Base-by-base conservation (phyloP, 2,888 invertebrate species). In the Trissolcus brochymenae region DNA sequence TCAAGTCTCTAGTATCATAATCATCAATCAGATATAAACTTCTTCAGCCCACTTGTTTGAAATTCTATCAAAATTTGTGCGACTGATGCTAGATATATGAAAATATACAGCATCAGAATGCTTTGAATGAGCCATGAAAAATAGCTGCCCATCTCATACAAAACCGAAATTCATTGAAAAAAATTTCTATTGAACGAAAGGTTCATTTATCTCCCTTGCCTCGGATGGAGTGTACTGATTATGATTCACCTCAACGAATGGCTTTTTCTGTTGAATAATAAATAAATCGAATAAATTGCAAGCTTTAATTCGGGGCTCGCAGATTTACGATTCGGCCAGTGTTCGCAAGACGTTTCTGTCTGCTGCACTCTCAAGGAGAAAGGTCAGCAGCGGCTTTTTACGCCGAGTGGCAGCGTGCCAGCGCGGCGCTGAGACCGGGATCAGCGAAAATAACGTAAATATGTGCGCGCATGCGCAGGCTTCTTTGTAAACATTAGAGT, bases 341-440 rank as follows among this genome's bases (percentile, higher is more conserved):
- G 68, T 68, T 62, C 50, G 75, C 62, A 61, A 78, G 78, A 71
- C 55, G 70, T 71, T 57, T 66, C 65, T 64, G 78, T 65, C 78
- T 72, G 64, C 35, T 73, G 68, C 72, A 68, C 68, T 56, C 65
- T 70, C 56, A 51, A 78, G 71, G 41, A 65, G 71, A 64, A 80
- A 78, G 79, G 79, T 80, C 78, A 80, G 79, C 79, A 55, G 73
- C 60, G 29, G 72, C 46, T 19, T 68, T 72, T 75, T 78, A 59
- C 9, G 14, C 41, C 17, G 41, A 9, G 17, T 71, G 78, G 78
- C 78, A 41, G 3, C 25, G 59, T 62, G 78, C 78, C 74, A 78
- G 50, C 21, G 54, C 51, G 51, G 29, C 56, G 61, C 56, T 21
- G 43, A 54, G 62, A 67, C 64, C 64, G 65, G 73, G 61, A 61